These are phyloP conservation scores for Ictalurus furcatus DNA, from an alignment of 2,113 vertebrate species.

Conservation along the genomic window DNA sequence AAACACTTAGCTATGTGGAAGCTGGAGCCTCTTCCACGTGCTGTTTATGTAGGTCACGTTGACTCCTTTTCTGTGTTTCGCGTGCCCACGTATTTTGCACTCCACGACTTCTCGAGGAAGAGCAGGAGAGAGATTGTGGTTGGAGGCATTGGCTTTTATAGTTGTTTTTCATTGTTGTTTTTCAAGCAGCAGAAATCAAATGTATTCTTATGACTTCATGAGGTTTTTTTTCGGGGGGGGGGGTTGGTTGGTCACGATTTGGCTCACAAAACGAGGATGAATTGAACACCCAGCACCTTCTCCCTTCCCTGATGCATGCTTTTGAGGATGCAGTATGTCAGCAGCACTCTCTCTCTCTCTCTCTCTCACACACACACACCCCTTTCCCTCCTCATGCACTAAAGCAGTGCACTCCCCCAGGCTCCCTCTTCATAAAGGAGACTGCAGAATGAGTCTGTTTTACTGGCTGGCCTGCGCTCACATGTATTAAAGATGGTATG, in stretches of 20 bases:
- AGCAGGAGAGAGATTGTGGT: neutral
- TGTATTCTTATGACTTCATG: neutral
- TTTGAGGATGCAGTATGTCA: neutral
- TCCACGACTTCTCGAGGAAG: conserved; percentile 62
- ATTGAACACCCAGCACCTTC: neutral
- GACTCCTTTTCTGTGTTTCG: conserved; percentile 64
- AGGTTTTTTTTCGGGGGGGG: neutral
- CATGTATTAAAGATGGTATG: conserved; percentile 26
- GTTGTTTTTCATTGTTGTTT: neutral
- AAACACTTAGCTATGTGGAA: conserved; percentile 77
- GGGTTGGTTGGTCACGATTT: neutral
- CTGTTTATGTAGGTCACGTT: conserved; percentile 79
- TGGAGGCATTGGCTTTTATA: neutral
- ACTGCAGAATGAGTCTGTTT: conserved; percentile 20
- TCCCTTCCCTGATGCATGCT: neutral
- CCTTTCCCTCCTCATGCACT: neutral
- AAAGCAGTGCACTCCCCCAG: conserved; percentile 31
- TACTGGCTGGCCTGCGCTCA: neutral
- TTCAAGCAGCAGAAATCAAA: neutral
- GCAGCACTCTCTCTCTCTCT: neutral
- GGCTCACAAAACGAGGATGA: neutral
- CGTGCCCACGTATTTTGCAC: conserved; percentile 67
- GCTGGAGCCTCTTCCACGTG: conserved; percentile 53
- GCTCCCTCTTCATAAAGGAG: conserved; percentile 30
- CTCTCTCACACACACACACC: neutral